These are phyloP conservation scores for Zaprionus africanus DNA, from an alignment of 1,140 invertebrate species.

Conservation along the genomic window DNA sequence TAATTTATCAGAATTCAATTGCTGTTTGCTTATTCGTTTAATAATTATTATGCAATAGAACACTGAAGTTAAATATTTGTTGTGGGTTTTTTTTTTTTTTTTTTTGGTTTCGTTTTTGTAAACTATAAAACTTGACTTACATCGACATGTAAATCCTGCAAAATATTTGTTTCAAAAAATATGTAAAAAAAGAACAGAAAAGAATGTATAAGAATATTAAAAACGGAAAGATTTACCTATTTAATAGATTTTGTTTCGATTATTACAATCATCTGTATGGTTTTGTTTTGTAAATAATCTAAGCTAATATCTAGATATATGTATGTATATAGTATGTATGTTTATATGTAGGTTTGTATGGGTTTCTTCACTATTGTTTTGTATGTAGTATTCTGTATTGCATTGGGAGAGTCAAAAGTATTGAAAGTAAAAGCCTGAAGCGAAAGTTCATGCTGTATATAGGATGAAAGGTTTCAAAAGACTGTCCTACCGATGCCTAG, in stretches of 20 bases:
- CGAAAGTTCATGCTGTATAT: constrained; percentile 32
- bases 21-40: constrained; percentile 9
- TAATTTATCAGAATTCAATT: constrained; percentile 19
- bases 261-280: constrained; percentile 27
- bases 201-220: constrained; percentile 80
- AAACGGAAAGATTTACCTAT: constrained; percentile 64
- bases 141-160: constrained; percentile 87
- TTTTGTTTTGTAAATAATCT: constrained; percentile 48
- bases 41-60: constrained; percentile 46
- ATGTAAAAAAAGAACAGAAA: constrained; percentile 79
- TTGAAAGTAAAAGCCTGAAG: constrained; percentile 13
- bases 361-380: neutral
- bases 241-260: constrained; percentile 29
- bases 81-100: constrained; percentile 29
- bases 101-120: constrained; percentile 30
- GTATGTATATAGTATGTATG: constrained; percentile 14
- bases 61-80: constrained; percentile 49
- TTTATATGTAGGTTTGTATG: constrained; percentile 19
- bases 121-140: constrained; percentile 85
- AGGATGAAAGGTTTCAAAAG: constrained; percentile 2
- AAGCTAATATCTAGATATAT: constrained; percentile 47
- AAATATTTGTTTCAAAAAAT: constrained; percentile 81
- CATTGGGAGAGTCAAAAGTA: neutral
- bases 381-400: neutral
- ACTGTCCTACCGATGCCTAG: neutral